phyloP scores from a whole-genome alignment of 2,888 invertebrate species.

The Periphyllus acericola region DNA sequence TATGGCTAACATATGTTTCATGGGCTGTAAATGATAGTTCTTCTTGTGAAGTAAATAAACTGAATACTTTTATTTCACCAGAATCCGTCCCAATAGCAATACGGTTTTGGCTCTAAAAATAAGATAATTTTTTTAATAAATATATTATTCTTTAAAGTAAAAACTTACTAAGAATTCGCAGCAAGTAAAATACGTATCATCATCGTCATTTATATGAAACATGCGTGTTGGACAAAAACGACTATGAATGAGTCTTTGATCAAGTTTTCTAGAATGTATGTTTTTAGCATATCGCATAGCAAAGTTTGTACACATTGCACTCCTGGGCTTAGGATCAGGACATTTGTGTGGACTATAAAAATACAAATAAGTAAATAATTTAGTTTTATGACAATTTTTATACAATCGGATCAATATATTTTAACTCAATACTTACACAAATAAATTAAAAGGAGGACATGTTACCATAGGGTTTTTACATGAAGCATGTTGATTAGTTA shows the following conservation, averaged over 20 bases:
- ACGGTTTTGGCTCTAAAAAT: conserved; percentile 69
- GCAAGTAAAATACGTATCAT: conserved; percentile 80
- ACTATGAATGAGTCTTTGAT: conserved; percentile 86
- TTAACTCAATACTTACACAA: conserved; percentile 74
- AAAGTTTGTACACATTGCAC: conserved; percentile 77
- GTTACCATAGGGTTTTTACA: conserved; percentile 98
- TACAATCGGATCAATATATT: not conserved
- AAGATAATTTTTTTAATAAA: not conserved
- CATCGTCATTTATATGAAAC: conserved; percentile 76
- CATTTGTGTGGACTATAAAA: conserved; percentile 89
- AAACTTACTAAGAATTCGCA: conserved; percentile 73
- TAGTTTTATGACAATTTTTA: not conserved
- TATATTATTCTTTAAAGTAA: not conserved
- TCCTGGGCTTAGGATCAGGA: conserved; percentile 83
- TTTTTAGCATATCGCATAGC: conserved; percentile 73
- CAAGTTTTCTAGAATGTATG: conserved; percentile 75
- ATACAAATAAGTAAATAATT: not conserved
- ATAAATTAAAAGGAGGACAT: conserved; percentile 95
- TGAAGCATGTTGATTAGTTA: conserved; percentile 96
- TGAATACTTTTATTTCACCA: conserved; percentile 91
- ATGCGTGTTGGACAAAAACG: conserved; percentile 81
- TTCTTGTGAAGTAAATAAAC: conserved; percentile 71
- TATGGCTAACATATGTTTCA: conserved; percentile 85
- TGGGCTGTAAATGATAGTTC: conserved; percentile 84
- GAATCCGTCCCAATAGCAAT: conserved; percentile 89